Conservation (phyloP, 2,113 vertebrate genomes). For the Protomyctophum bolini region DNA sequence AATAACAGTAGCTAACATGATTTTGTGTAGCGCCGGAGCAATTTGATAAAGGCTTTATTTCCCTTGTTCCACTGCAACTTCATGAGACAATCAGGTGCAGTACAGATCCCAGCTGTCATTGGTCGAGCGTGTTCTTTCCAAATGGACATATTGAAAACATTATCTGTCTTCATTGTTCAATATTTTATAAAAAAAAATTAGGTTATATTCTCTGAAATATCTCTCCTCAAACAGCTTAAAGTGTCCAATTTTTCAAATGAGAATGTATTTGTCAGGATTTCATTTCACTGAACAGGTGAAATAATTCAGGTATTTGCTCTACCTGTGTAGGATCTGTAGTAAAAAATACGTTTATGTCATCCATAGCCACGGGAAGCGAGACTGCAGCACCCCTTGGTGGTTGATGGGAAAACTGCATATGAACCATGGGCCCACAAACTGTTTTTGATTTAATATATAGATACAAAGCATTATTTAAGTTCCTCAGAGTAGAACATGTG, state of each 20-base stretch:
- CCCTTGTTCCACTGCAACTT: constrained; percentile 16
- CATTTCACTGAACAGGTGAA: no score
- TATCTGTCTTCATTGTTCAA: no score
- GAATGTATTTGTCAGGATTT: no score
- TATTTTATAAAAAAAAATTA: no score
- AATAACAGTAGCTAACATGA: constrained; percentile 14
- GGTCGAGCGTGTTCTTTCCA: no score
- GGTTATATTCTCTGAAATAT: no score
- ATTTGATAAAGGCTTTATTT: constrained; percentile 44
- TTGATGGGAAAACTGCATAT: neutral
- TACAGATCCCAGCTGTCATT: constrained; percentile 5
- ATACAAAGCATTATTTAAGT: constrained; percentile 1
- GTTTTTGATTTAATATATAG: neutral
- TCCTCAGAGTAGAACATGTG: neutral
- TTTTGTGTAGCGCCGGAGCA: constrained; percentile 22
- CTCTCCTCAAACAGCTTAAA: no score
- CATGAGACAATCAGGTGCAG: constrained; percentile 1
- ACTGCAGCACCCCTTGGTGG: constrained; percentile 53
- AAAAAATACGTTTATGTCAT: neutral
- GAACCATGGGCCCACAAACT: neutral
- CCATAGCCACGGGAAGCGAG: constrained; percentile 63
- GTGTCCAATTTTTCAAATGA: no score
- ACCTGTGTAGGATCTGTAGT: no score
- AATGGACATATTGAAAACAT: no score
- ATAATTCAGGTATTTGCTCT: no score